Base-by-base conservation (phyloP, 2,888 invertebrate species). In the Suillia variegata region DNA sequence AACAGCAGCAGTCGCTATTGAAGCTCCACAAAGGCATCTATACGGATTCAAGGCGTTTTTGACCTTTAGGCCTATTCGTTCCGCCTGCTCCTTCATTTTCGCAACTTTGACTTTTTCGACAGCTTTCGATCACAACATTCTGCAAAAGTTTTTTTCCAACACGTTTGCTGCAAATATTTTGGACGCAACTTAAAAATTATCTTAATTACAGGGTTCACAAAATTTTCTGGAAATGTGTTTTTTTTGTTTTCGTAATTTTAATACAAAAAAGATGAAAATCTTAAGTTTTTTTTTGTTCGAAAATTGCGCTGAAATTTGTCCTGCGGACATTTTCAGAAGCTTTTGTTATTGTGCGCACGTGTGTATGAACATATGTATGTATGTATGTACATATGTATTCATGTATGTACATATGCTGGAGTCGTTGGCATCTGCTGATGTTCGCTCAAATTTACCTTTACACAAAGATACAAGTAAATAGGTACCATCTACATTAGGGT, bases 241-340 rank as follows among this genome's bases (percentile, higher is more conserved):
- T n/a, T 38, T n/a, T 5, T 10, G 4, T 38, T 38, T 13, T 38
- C 12, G 20, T 20, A 45, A 18, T 18, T 45, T 45, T 20, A 17
- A 45, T 17, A 17, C 38, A 38, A 5, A 38, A 45, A 20, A 45
- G 45, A 45, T 45, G 45, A 45, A 45, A 45, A 20, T 45, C 38
- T 8, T 13, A 38, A 38, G n/a, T 13, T 13, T 38, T 18, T 45
- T 45, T 18, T 5, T n/a, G n/a, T n/a, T n/a, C n/a, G n/a, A n/a
- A n/a, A n/a, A n/a, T n/a, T n/a, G n/a, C n/a, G n/a, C n/a, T 5
- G 59, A 64, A 68, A 73, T 61, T 70, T 69, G 67, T 66, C 74
- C 70, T 56, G 71, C 67, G 70, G 74, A 67, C 70, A 69, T 74
- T 74, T 74, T 73, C 75, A 73, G 73, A 74, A 73, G 73, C 73